phyloP scores from a whole-genome alignment of 2,888 invertebrate genomes.

The Hyppa rectilinea region DNA sequence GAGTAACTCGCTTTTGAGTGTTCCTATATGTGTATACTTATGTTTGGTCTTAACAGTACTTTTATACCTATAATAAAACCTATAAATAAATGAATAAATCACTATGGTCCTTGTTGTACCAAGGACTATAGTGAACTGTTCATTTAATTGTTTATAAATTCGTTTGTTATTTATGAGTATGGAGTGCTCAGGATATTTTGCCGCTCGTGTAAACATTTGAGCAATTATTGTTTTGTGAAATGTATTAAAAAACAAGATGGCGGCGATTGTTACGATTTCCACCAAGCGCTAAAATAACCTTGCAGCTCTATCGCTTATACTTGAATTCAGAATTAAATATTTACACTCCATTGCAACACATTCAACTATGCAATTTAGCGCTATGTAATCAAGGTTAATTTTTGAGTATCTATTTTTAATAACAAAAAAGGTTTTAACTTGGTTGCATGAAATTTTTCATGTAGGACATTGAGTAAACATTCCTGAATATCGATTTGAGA shows the following conservation, averaged over 20 bases:
- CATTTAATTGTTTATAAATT: constrained; percentile 7
- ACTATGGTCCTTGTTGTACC: too few species aligned
- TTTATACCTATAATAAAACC: not conserved
- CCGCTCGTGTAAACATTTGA: not conserved
- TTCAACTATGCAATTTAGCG: not conserved
- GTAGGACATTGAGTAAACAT: not conserved
- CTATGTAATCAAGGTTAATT: not conserved
- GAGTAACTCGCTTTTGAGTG: not conserved
- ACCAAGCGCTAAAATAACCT: not conserved
- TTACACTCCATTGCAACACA: not conserved
- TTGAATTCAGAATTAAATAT: not conserved
- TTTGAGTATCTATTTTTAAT: not conserved
- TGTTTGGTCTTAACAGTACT: not conserved
- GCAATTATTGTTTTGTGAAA: not conserved
- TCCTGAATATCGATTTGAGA: too few species aligned
- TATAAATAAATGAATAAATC: too few species aligned
- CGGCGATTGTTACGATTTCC: not conserved
- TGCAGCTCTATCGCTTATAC: not conserved
- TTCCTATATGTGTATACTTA: not conserved
- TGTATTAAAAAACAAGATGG: not conserved
- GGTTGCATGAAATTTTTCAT: not conserved
- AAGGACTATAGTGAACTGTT: not conserved
- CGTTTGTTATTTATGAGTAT: not conserved
- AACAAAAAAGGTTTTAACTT: too few species aligned
- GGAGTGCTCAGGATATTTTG: not conserved